A percentile compares a stretch with the other conserved stretches of the same genome.
Evolutionary conservation across 1,140 invertebrate genomes (phyloP).

Genomic region (Drosophila malerkotliana): DNA sequence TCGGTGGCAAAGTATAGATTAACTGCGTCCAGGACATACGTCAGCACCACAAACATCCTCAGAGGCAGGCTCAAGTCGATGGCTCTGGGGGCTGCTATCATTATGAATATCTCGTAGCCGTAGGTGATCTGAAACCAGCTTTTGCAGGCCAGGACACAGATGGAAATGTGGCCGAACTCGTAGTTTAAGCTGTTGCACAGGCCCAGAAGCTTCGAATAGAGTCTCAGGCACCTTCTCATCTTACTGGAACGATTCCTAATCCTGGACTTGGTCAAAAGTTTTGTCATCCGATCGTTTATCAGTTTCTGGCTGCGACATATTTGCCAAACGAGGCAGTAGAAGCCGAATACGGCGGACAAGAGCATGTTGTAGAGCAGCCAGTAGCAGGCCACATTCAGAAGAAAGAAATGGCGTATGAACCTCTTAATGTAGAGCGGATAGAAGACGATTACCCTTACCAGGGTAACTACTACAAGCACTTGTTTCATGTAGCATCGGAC

Average conservation of each 20-base stretch:
- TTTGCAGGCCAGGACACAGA: constrained; percentile 37
- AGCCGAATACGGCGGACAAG: constrained; percentile 16
- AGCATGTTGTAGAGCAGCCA: constrained; percentile 44
- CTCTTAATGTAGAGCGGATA: constrained; percentile 38
- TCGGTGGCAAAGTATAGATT: constrained; percentile 34
- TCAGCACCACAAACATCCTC: constrained; percentile 25
- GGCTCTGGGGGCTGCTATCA: constrained; percentile 24
- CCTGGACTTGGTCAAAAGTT: constrained; percentile 2
- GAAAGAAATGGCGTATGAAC: background rate
- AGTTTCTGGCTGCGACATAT: constrained; percentile 31
- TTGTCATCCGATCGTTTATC: constrained; percentile 11
- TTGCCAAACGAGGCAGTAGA: constrained; percentile 37
- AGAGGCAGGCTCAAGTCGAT: constrained; percentile 13
- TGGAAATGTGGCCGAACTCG: constrained; percentile 6
- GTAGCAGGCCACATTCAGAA: constrained; percentile 17
- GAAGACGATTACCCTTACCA: constrained; percentile 20
- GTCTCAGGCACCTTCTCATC: constrained; percentile 1
- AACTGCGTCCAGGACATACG: constrained; percentile 33
- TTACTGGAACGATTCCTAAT: background rate
- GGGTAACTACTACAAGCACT: constrained; percentile 17
- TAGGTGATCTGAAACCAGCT: constrained; percentile 46
- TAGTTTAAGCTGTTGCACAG: background rate
- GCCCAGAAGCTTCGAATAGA: constrained; percentile 11
- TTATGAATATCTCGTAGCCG: constrained; percentile 45
- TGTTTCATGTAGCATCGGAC: constrained; percentile 12